Base-by-base conservation (phyloP, 2,113 vertebrate genomes). In the Sapajus apella region DNA sequence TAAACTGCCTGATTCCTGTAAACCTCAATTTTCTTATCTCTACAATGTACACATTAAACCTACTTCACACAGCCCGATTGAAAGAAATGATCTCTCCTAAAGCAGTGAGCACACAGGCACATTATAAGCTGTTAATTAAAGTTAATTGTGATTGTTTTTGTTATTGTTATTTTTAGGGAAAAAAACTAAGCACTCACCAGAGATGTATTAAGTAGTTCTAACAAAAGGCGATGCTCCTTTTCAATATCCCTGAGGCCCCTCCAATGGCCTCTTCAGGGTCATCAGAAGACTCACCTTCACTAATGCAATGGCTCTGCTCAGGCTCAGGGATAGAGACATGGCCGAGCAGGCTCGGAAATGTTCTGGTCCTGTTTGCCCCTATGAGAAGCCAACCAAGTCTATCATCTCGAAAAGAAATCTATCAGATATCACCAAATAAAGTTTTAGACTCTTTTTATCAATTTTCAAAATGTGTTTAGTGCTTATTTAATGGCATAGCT, bases 401-500 rank as follows among this genome's bases (percentile, higher is more conserved):
- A 23, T 43, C n/a, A 82, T 43, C 43, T 10, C 90, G 50, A 40
- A 66, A 79, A 83, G 55, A 64, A 80, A 32, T 14, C 70, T 43
- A 23, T 47, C 9, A 43, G 75, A 56, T 56, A 18, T 76, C 56
- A 94, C 21, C 35, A 35, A 27, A 10, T 10, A 64, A 77, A 97
- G 81, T 20, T 79, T 82, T 56, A 23, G 20, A 72, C 12, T 75
- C 18, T 58, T 64, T 94, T 52, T 92, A 86, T 86, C 66, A 95
- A 37, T 82, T 95, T n/a, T 45, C 61, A 82, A 92, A 92, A 75
- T 50, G 11, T 56, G 30, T 64, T 94, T 95, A 92, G 82, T 75
- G 58, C 55, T 88, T 95, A 92, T 77, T 92, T 93, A 92, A 94
- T 84, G 68, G 30, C 45, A 77, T 87, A 93, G 90, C 72, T 79